These are phyloP conservation scores for Saccopteryx leptura DNA, from an alignment of 2,113 vertebrate genomes.

Conservation along the genomic window DNA sequence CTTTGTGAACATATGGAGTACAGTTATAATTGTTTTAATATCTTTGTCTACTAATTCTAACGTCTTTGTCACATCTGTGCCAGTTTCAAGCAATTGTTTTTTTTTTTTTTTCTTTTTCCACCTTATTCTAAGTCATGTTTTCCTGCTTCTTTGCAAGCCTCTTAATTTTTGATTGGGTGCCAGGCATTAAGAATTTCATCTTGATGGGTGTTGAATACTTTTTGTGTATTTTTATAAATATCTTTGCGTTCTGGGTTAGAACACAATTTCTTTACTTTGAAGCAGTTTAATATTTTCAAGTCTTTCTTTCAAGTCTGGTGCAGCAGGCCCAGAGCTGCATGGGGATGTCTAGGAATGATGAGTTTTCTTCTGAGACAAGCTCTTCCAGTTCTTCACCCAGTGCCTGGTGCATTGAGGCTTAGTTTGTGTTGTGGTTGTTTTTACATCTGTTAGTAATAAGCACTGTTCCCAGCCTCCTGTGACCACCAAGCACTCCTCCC, in stretches of 20 bases:
- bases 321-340: neutral
- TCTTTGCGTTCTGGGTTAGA: conserved; percentile 4
- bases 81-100: conserved; percentile 24
- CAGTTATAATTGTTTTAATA: conserved; percentile 4
- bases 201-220: neutral
- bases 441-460: neutral
- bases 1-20: conserved; percentile 17
- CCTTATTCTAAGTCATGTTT: neutral
- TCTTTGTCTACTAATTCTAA: conserved; percentile 45
- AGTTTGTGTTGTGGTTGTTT: neutral
- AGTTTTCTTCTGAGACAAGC: neutral
- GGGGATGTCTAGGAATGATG: conserved; percentile 10
- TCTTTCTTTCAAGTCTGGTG: neutral
- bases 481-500: neutral
- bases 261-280: conserved; percentile 7
- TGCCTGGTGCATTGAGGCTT: neutral
- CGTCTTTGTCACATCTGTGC: conserved; percentile 38
- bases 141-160: neutral
- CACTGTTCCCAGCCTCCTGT: neutral
- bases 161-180: neutral
- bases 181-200: neutral
- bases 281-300: neutral
- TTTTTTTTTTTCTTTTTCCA: conserved; percentile 43
- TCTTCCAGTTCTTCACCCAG: neutral
- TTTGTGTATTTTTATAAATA: conserved; percentile 13